Conservation (phyloP, 2,113 vertebrate species). For the Rostratula benghalensis region DNA sequence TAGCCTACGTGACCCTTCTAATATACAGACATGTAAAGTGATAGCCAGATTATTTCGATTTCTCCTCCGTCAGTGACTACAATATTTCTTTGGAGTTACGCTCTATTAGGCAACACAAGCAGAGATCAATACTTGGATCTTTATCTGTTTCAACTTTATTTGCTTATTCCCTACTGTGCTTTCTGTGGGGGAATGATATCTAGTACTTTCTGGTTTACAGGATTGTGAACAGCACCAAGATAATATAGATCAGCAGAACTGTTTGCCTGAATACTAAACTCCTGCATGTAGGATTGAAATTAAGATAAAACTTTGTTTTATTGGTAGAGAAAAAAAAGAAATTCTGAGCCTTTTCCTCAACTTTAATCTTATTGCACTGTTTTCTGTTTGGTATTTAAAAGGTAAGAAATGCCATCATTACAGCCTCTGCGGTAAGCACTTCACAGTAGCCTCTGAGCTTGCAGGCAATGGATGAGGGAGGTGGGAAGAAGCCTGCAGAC, state of each 20-base stretch:
- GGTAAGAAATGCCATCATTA: background rate
- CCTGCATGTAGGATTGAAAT: background rate
- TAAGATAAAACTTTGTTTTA: background rate
- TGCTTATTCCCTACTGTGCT: constrained; percentile 49
- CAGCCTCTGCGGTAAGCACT: background rate
- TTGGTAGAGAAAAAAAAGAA: background rate
- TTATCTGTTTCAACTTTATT: constrained; percentile 68
- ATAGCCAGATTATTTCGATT: constrained; percentile 59
- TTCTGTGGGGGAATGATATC: constrained; percentile 6
- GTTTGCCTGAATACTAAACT: background rate
- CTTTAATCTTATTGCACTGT: background rate
- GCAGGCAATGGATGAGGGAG: background rate
- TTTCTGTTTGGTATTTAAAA: background rate
- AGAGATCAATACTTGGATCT: constrained; percentile 72
- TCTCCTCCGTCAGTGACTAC: constrained; percentile 59
- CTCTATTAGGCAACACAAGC: constrained; percentile 69
- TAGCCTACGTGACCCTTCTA: constrained; percentile 52
- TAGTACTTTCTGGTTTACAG: background rate
- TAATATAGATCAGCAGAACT: background rate
- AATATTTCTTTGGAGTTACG: constrained; percentile 56
- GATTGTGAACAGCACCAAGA: background rate
- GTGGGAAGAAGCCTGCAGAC: background rate
- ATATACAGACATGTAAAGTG: constrained; percentile 50
- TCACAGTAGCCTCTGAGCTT: background rate
- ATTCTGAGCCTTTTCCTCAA: background rate